Evolutionary conservation across 2,797 vertebrate genomes (phyloP).

Genomic region (Botia almorhae): DNA sequence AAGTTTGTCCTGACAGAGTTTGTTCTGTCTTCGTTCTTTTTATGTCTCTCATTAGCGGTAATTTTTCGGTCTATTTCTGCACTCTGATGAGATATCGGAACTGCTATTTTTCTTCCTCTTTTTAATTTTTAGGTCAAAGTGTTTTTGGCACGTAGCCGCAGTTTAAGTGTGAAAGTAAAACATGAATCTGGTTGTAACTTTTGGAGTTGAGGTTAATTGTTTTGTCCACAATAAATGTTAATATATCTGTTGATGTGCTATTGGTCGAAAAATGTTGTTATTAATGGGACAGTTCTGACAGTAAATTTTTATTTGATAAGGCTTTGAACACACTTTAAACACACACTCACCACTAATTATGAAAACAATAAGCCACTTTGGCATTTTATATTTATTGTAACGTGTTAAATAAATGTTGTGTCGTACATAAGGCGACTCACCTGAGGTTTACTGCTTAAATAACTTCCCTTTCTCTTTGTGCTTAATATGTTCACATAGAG

Average conservation of each 20-base stretch:
- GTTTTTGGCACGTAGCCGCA: neutral
- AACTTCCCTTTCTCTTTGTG: neutral
- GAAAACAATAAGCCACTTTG: no score
- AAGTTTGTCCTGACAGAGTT: neutral
- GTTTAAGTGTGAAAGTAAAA: neutral
- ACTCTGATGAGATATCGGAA: constrained; percentile 33
- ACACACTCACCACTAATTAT: no score
- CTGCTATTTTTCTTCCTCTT: constrained; percentile 36
- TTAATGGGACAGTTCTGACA: no score
- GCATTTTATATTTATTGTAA: no score
- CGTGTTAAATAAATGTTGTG: no score
- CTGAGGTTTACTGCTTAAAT: no score
- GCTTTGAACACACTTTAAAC: no score
- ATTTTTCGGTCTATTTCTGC: neutral
- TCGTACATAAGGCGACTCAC: no score
- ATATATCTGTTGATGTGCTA: neutral
- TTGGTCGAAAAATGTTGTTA: neutral
- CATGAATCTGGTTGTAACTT: constrained; percentile 4
- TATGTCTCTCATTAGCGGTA: neutral
- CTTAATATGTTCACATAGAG: neutral
- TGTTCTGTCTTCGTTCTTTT: neutral
- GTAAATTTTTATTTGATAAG: no score
- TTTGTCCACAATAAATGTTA: constrained; percentile 15
- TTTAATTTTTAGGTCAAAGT: constrained; percentile 49
- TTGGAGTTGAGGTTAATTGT: neutral